Evolutionary conservation across 2,797 vertebrate species (phyloP), one percentile per base, ranked within the genome.

Genomic region (Glossophaga mutica): DNA sequence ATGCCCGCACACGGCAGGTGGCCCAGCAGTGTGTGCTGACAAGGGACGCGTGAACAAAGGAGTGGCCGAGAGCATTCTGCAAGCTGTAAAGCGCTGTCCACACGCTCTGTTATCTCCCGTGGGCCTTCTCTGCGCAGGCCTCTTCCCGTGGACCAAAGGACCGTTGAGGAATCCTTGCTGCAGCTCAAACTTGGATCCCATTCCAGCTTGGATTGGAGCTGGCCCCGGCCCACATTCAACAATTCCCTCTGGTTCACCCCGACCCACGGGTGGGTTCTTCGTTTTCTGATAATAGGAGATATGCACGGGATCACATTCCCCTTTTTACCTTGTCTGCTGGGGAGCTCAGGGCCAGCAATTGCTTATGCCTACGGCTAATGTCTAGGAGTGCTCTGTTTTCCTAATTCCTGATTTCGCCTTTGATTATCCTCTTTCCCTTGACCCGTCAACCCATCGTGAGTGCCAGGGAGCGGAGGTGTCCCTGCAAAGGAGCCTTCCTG

Each of bases 161-260:
- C 95, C 84, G 83, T 92, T 95, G 96, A 94, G 97, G 97, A 97
- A 68, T 92, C 94, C 94, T 89, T 94, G 93, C 67, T 94, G 94
- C 59, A 57, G 94, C 96, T 96, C 92, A 95, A 95, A 96, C 94
- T 95, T 92, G 87, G 94, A 95, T 93, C 96, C 92, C 94, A 94
- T 59, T 94, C 88, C 59, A 9, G 94, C 94, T 94, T 94, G 90
- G 93, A 88, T 81, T 46, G 89, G 92, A 96, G 78, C 84, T 96
- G 94, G 81, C 77, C 86, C 44, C 83, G 52, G 95, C 88, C 96
- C 39, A 29, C 78, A 44, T 89, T 95, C 96, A 96, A 79, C 96
- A 94, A 59, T 86, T 73, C 68, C 39, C 16, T 77, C 44, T 9
- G 71, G 46, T 68, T 93, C 46, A 46, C 93, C 93, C 46, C 21